phyloP scores from a whole-genome alignment of 2,888 invertebrate genomes.

The Eupithecia subumbrata region DNA sequence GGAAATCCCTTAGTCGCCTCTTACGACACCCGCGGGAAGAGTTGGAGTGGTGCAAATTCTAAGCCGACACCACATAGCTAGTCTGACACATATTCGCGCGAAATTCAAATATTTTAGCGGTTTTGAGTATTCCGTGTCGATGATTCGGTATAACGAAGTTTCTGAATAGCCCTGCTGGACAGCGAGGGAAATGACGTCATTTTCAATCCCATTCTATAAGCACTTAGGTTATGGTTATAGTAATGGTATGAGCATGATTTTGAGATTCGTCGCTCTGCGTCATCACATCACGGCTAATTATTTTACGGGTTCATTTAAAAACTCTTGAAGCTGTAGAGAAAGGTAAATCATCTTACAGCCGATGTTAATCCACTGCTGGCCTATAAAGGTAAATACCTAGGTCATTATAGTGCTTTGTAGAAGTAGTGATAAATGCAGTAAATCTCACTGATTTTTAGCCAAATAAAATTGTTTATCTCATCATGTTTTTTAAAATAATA shows the following conservation, averaged over 20 bases:
- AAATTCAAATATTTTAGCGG: no score
- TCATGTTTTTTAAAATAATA: neutral
- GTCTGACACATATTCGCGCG: no score
- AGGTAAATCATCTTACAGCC: neutral
- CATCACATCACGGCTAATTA: neutral
- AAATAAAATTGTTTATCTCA: slow-evolving; percentile 17
- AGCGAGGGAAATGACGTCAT: neutral
- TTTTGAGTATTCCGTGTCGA: no score
- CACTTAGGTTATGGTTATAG: neutral
- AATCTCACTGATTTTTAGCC: slow-evolving; percentile 40
- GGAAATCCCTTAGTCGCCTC: no score
- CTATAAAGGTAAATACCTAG: neutral
- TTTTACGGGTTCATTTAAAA: neutral
- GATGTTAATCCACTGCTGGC: neutral
- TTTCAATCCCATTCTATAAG: neutral
- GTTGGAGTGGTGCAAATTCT: no score
- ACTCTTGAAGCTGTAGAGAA: neutral
- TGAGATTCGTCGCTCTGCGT: neutral
- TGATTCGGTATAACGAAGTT: no score
- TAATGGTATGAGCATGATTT: neutral
- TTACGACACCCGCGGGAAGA: no score
- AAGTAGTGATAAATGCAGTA: slow-evolving; percentile 16
- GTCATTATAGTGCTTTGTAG: slow-evolving; percentile 32
- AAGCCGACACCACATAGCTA: no score
- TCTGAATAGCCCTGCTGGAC: no score